A percentile compares a stretch with the other conserved stretches of the same genome.
Conservation (phyloP, 2,888 invertebrate genomes). For the Aquatica leii region DNA sequence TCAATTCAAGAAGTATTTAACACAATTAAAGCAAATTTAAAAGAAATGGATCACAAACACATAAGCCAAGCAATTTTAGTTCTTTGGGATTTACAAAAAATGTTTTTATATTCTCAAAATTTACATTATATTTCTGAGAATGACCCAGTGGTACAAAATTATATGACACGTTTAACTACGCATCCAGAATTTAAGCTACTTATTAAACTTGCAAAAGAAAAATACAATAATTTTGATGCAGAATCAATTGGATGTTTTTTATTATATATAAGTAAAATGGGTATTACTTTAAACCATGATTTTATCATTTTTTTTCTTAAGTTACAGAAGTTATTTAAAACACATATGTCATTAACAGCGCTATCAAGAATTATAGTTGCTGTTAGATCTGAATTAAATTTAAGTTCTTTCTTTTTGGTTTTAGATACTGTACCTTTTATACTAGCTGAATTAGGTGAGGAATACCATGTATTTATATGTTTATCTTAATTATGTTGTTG, state of each 20-base stretch:
- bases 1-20: conserved; percentile 57
- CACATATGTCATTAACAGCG: conserved; percentile 53
- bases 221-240: conserved; percentile 53
- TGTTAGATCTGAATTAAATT: conserved; percentile 56
- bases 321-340: conserved; percentile 49
- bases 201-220: conserved; percentile 49
- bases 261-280: conserved; percentile 62
- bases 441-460: conserved; percentile 54
- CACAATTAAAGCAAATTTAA: conserved; percentile 49
- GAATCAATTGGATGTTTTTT: conserved; percentile 60
- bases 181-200: conserved; percentile 52
- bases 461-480: not conserved
- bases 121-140: no score
- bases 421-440: conserved; percentile 58
- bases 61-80: conserved; percentile 54
- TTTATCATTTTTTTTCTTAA: conserved; percentile 55
- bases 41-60: conserved; percentile 43
- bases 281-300: conserved; percentile 50
- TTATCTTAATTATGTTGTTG: conserved; percentile 36
- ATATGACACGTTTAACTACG: conserved; percentile 49
- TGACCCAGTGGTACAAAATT: no score
- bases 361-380: conserved; percentile 60
- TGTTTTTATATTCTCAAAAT: conserved; percentile 45
- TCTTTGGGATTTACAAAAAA: conserved; percentile 57
- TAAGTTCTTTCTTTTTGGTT: conserved; percentile 58